These are phyloP conservation scores for Cephus pygmeus DNA, from an alignment of 2,888 invertebrate species.

Conservation along the genomic window DNA sequence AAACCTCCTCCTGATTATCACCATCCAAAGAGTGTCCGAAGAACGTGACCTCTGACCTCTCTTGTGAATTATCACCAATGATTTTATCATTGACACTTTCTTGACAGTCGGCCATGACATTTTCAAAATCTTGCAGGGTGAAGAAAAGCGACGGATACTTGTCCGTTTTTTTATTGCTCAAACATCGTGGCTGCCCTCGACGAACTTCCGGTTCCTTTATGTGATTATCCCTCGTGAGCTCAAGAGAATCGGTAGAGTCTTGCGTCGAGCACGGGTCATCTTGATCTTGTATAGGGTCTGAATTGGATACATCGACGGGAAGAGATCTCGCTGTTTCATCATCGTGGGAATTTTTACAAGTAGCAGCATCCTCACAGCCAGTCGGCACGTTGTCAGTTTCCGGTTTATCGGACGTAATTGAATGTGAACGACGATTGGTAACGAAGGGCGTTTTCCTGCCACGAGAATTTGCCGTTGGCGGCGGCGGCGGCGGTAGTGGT, in stretches of 20 bases:
- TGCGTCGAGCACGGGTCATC: not conserved
- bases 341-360: not conserved
- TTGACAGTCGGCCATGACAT: slow-evolving; percentile 45
- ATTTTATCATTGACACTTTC: not conserved
- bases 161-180: not conserved
- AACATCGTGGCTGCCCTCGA: not conserved
- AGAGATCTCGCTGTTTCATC: not conserved
- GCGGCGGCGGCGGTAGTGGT: slow-evolving; percentile 32
- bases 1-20: slow-evolving; percentile 36
- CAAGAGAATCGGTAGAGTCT: not conserved
- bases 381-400: not conserved
- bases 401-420: not conserved
- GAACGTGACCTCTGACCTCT: slow-evolving; percentile 4
- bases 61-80: slow-evolving; percentile 18
- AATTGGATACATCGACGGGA: not conserved
- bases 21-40: slow-evolving; percentile 9
- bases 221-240: not conserved
- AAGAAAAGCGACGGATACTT: slow-evolving; percentile 54
- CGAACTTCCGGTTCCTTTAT: not conserved
- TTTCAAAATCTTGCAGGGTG: slow-evolving; percentile 54
- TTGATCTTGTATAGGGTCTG: not conserved
- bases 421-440: not conserved
- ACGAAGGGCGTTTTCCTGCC: not conserved
- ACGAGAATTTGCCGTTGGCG: slow-evolving; percentile 4
- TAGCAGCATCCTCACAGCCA: not conserved